Evolutionary conservation across 2,113 vertebrate genomes (phyloP), one percentile per base, ranked within the genome.

Genomic region (human (Homo sapiens)): DNA sequence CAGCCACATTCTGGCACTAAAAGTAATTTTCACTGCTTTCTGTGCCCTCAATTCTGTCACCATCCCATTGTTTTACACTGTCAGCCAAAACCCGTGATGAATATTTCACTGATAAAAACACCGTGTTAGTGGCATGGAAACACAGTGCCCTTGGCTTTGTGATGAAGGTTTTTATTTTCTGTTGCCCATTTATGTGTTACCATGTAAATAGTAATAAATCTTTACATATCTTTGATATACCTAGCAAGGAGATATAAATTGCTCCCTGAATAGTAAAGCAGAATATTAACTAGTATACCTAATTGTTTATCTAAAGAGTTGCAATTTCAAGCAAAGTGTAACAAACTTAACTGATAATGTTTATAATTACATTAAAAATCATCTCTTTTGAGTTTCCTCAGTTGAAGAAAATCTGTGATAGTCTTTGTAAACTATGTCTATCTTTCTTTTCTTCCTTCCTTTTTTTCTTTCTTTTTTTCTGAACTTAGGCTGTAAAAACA

Each of bases 401-500:
- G 14, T 86, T 94, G 89, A 91, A 92, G 50, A 90, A 93, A 96
- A 73, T 87, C 30, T 55, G 3, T 91, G 57, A 30, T 87, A 55
- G 75, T 55, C 30, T 80, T 81, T 78, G 9, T 81, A 82, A 93
- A 90, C 20, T 20, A n/a, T 94, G 50, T 95, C 6, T 25, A 35
- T 66, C 61, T 70, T 59, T 23, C 27, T 30, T n/a, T 66, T 72
- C 22, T 5, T 73, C 16, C 4, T 59, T 27, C 20, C 10, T 52
- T 18, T 38, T 40, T 64, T 59, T 27, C 18, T 8, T 52, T 14
- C 35, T 38, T 64, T 13, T 57, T 61, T n/a, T 82, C 40, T 92
- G 13, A 84, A 66, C 89, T 91, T 93, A 98, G 98, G 93, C 96
- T 94, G 38, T 83, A 57, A 97, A 98, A 97, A 22, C 64, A 75